These are phyloP conservation scores for Chelon labrosus DNA, from an alignment of 2,797 vertebrate genomes.

Conservation along the genomic window DNA sequence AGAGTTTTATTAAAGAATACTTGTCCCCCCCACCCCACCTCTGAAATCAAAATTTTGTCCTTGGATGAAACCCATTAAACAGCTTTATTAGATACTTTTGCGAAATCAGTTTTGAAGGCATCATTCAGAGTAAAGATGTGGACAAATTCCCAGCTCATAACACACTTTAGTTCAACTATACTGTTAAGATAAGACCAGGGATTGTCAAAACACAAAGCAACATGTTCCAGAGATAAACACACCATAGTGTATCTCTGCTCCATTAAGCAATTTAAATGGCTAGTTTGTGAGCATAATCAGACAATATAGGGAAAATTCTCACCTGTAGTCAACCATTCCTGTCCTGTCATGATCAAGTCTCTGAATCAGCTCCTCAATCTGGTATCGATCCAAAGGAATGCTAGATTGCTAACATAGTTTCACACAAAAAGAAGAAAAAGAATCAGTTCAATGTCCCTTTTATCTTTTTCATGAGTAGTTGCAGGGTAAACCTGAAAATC, in stretches of 20 bases:
- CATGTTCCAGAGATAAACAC: conserved; percentile 12
- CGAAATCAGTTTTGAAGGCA: neutral
- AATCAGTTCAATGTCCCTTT: neutral
- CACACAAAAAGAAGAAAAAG: conserved; percentile 27
- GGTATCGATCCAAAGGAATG: conserved; percentile 86
- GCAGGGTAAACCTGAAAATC: too few relatives aligned
- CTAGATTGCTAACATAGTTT: conserved; percentile 83
- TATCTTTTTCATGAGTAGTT: conserved; percentile 14
- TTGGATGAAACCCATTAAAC: neutral
- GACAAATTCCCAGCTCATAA: conserved; percentile 19
- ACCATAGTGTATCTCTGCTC: neutral
- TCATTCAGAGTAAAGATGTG: neutral
- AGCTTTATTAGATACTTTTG: neutral
- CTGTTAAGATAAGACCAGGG: neutral
- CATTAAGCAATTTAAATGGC: neutral
- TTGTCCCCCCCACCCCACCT: too few relatives aligned
- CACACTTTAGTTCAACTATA: too few relatives aligned
- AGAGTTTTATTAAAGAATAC: too few relatives aligned
- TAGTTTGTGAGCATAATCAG: neutral
- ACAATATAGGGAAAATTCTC: conserved; percentile 28
- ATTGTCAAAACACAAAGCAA: neutral
- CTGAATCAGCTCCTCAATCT: conserved; percentile 86
- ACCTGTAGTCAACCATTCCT: conserved; percentile 90
- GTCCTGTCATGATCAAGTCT: conserved; percentile 84
- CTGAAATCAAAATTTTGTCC: too few relatives aligned